Conservation (phyloP, 2,888 invertebrate species). For the Onthophagus sagittarius region DNA sequence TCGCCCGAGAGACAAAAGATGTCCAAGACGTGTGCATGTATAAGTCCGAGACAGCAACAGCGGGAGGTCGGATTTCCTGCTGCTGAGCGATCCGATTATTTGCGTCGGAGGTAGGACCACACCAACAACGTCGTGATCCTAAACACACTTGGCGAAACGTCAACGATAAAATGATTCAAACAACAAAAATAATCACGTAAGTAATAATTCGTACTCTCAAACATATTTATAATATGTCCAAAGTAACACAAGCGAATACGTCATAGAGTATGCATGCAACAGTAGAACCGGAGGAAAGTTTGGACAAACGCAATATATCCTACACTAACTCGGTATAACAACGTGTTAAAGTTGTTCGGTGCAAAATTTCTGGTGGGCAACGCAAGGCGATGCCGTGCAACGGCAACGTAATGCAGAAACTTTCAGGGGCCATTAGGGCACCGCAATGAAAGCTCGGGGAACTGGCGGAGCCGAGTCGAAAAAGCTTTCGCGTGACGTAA, state of each 20-base stretch:
- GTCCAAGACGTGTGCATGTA: background rate
- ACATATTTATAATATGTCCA: background rate
- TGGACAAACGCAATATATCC: background rate
- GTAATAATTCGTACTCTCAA: no score
- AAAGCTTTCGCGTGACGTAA: background rate
- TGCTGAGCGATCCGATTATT: background rate
- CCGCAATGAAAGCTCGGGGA: background rate
- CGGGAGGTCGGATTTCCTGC: background rate
- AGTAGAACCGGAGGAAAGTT: background rate
- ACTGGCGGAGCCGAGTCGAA: background rate
- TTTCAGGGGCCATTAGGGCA: background rate
- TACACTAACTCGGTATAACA: background rate
- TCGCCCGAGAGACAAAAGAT: background rate
- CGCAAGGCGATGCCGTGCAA: background rate
- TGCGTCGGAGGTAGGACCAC: background rate
- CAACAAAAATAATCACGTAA: no score
- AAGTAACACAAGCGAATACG: background rate
- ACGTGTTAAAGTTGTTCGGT: background rate
- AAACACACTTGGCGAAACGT: no score
- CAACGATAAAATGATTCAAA: no score
- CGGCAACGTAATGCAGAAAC: background rate
- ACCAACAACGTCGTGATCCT: no score
- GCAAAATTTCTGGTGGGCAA: background rate
- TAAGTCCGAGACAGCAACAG: background rate
- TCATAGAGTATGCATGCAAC: background rate